Evolutionary conservation across 2,113 vertebrate species (phyloP).

Genomic region (Salvelinus alpinus): DNA sequence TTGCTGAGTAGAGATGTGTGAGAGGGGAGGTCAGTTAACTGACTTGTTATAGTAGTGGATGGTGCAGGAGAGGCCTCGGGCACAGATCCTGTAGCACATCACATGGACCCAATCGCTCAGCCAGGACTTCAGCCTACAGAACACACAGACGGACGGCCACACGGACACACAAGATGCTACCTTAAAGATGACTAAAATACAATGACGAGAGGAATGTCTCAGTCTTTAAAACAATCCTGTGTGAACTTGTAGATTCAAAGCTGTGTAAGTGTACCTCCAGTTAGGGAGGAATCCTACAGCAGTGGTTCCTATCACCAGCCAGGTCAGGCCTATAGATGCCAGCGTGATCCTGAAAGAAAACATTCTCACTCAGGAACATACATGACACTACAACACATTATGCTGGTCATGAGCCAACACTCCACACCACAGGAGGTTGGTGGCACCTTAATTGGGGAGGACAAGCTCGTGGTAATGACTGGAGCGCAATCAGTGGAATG

Average conservation of each 20-base stretch:
- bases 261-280: slow-evolving; percentile 73
- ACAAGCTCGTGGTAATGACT: no score
- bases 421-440: neutral
- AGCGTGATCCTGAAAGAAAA: slow-evolving; percentile 78
- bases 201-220: neutral
- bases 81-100: slow-evolving; percentile 92
- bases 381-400: neutral
- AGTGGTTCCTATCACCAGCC: slow-evolving; percentile 88
- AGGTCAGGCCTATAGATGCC: slow-evolving; percentile 83
- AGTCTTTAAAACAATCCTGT: neutral
- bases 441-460: no score
- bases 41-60: slow-evolving; percentile 94
- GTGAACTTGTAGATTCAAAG: neutral
- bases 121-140: slow-evolving; percentile 82
- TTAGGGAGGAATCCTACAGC: slow-evolving; percentile 87
- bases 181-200: neutral
- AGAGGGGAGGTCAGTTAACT: slow-evolving; percentile 30
- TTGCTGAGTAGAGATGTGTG: neutral
- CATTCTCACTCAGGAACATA: neutral
- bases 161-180: neutral
- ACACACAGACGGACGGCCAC: neutral
- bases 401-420: neutral
- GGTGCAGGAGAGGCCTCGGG: slow-evolving; percentile 88
- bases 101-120: slow-evolving; percentile 94
- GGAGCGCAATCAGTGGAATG: no score